Conservation (phyloP, 1,140 invertebrate species). For the Maconellicoccus hirsutus region DNA sequence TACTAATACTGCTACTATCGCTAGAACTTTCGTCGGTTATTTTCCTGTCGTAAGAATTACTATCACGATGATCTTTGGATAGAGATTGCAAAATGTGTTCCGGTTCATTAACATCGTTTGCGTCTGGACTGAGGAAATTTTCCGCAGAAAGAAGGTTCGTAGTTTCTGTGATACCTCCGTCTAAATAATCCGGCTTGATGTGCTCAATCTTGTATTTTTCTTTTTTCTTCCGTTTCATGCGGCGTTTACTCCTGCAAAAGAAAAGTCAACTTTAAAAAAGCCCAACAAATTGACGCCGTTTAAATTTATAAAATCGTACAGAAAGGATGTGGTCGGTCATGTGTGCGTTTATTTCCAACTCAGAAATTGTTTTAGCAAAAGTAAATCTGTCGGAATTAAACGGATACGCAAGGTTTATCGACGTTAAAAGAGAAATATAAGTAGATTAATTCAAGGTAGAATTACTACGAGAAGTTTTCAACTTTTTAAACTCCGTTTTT, state of each 20-base stretch:
- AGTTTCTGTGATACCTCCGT: background rate
- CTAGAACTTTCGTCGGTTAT: background rate
- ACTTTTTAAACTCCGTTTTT: background rate
- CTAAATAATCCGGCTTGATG: background rate
- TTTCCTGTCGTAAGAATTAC: background rate
- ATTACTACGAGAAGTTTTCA: background rate
- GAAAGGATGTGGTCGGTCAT: background rate
- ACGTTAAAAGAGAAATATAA: background rate
- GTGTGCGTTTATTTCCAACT: background rate
- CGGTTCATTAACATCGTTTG: background rate
- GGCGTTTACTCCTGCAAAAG: background rate
- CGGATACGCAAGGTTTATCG: background rate
- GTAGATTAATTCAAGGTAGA: background rate
- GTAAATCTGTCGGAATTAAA: background rate
- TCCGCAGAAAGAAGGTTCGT: background rate
- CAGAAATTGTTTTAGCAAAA: background rate
- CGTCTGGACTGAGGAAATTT: background rate
- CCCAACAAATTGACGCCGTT: background rate
- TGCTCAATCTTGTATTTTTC: background rate
- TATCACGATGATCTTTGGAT: background rate
- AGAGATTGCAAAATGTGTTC: background rate
- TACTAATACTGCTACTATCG: background rate
- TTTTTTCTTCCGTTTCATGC: background rate
- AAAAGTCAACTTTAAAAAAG: background rate
- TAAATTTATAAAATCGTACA: background rate